Evolutionary conservation across 2,113 vertebrate species (phyloP).

Genomic region (Seriola rivoliana): DNA sequence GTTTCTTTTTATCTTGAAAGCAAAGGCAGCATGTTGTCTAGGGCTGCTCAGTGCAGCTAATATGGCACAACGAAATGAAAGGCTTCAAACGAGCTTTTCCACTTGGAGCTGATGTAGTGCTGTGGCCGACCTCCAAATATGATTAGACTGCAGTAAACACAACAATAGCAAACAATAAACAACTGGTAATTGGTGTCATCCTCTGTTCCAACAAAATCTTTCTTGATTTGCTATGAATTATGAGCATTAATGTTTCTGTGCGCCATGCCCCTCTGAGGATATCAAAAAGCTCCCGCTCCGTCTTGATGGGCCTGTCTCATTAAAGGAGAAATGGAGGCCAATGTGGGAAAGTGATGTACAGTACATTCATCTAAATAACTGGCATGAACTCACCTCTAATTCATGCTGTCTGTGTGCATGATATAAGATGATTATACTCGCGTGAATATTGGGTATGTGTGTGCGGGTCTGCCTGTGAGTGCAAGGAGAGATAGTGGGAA

Average conservation of each 20-base stretch:
- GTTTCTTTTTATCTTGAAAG: conserved; percentile 85
- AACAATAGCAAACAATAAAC: conserved; percentile 81
- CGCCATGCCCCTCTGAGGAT: conserved; percentile 64
- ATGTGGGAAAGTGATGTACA: conserved; percentile 50
- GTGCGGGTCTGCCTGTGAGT: conserved; percentile 24
- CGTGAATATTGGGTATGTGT: conserved; percentile 50
- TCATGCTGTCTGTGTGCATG: conserved; percentile 43
- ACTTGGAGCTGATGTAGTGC: conserved; percentile 76
- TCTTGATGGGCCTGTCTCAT: conserved; percentile 75
- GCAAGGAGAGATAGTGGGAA: conserved; percentile 11
- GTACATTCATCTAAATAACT: conserved; percentile 57
- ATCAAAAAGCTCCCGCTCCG: conserved; percentile 70
- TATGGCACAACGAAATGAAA: conserved; percentile 82
- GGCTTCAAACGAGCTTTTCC: conserved; percentile 79
- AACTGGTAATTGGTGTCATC: conserved; percentile 78
- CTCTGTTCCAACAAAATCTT: conserved; percentile 70
- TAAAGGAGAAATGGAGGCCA: conserved; percentile 66
- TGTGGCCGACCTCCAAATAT: conserved; percentile 81
- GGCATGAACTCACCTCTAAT: conserved; percentile 64
- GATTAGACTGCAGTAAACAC: conserved; percentile 79
- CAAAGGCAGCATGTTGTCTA: conserved; percentile 75
- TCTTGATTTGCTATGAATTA: conserved; percentile 78
- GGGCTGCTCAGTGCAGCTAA: conserved; percentile 79
- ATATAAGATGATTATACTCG: conserved; percentile 50
- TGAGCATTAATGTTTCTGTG: conserved; percentile 67